Base-by-base conservation (phyloP, 2,113 vertebrate genomes). In the Odontophorus gujanensis region DNA sequence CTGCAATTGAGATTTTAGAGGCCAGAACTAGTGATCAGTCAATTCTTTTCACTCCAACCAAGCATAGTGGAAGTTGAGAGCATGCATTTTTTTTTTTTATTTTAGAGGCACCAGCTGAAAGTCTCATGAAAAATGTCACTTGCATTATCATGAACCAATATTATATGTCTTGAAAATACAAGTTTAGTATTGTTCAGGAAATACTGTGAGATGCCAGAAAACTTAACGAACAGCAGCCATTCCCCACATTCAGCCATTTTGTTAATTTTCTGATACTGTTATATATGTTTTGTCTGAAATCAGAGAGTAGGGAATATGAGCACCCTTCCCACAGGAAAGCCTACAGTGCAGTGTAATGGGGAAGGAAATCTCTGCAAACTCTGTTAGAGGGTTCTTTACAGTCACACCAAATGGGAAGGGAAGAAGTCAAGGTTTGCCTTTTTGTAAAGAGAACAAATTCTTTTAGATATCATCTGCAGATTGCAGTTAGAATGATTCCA, bases 121-220 rank as follows among this genome's bases (percentile, higher is more conserved):
- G 50, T 94, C 84, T 89, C 92, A 84, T 95, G 92, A 92, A 91
- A 96, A 92, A 92, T 85, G 75, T 66, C 81, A 78, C 92, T 90
- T 94, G 82, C 71, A 85, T 76, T 81, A 71, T 65, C 75, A 28
- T 75, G 62, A 28, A 59, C 36, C 13, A 3, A 75, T 77, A 69
- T 80, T 92, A 72, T 0, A 0, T 68, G 38, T 94, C 62, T 84
- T 91, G 78, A 89, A 92, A 93, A 82, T 65, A 66, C 55, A 90
- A 90, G 65, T 92, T 78, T 85, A 73, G 62, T 84, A n/a, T 80
- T 88, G 40, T 81, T 68, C 93, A 92, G 93, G 93, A 95, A 96
- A 63, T 96, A 57, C 67, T 78, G 4, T 85, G 66, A 67, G 55
- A 89, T 42, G 55, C 28, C 75, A 82, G 75, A 94, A 93, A 93